phyloP scores from a whole-genome alignment of 2,888 invertebrate genomes.

The Malthinus seriepunctatus region DNA sequence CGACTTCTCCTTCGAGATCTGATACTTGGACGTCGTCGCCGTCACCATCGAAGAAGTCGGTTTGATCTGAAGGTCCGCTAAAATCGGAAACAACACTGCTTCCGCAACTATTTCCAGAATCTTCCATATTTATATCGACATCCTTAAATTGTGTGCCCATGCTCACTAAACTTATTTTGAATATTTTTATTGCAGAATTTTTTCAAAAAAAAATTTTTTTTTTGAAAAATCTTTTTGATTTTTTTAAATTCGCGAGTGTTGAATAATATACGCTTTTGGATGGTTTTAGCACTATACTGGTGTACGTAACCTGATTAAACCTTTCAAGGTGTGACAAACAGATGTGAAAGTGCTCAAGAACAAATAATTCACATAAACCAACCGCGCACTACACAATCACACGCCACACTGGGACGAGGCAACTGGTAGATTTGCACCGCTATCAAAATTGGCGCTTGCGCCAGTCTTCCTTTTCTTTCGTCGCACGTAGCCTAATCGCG shows the following conservation, averaged over 20 bases:
- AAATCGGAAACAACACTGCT: slow-evolving; percentile 54
- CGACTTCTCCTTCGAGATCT: slow-evolving; percentile 60
- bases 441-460: slow-evolving; percentile 18
- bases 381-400: slow-evolving; percentile 46
- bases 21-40: slow-evolving; percentile 62
- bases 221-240: not conserved
- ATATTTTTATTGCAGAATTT: slow-evolving; percentile 1
- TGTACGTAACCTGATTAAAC: slow-evolving; percentile 5
- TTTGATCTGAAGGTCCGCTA: slow-evolving; percentile 49
- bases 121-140: slow-evolving; percentile 51
- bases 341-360: slow-evolving; percentile 26
- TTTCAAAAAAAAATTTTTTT: slow-evolving; percentile 3
- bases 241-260: slow-evolving; percentile 6
- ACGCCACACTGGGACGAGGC: slow-evolving; percentile 48
- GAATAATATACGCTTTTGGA: slow-evolving; percentile 15
- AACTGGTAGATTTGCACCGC: slow-evolving; percentile 35
- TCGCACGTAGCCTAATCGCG: slow-evolving; percentile 13
- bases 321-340: slow-evolving; percentile 25
- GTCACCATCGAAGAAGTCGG: slow-evolving; percentile 62
- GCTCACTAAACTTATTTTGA: slow-evolving; percentile 39
- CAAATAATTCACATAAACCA: slow-evolving; percentile 31
- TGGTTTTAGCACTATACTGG: slow-evolving; percentile 19
- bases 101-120: slow-evolving; percentile 55
- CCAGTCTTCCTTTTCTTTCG: slow-evolving; percentile 8
- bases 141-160: slow-evolving; percentile 52